Conservation (phyloP, 2,113 vertebrate species). For the Thunnus thynnus region DNA sequence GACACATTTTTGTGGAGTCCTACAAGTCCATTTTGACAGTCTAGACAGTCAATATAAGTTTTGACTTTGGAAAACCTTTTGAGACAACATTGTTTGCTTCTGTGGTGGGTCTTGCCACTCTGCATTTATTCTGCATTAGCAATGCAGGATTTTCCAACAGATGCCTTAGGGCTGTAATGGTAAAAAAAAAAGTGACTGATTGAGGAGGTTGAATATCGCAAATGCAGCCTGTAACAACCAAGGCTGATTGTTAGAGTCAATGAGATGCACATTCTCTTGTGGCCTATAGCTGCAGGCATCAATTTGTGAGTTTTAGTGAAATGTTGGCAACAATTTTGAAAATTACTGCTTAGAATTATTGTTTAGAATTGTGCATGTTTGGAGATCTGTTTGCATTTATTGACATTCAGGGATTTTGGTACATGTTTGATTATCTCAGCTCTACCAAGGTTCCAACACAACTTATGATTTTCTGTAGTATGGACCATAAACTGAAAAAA, state of each 20-base stretch:
- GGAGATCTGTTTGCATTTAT: neutral
- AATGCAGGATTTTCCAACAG: constrained; percentile 7
- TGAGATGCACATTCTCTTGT: constrained; percentile 4
- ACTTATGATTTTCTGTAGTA: neutral
- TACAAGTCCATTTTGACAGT: neutral
- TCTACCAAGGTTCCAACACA: neutral
- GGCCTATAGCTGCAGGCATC: neutral
- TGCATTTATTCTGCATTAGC: neutral
- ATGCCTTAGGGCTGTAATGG: neutral
- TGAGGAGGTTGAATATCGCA: neutral
- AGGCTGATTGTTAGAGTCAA: neutral
- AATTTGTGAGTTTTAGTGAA: neutral
- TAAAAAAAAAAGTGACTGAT: neutral
- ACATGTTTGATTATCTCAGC: neutral
- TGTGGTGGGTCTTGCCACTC: neutral
- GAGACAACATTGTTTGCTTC: constrained; percentile 8
- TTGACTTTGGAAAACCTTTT: neutral
- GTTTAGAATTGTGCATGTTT: neutral
- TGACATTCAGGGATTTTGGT: neutral
- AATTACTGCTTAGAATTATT: neutral
- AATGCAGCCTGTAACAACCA: constrained; percentile 7
- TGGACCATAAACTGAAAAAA: no score
- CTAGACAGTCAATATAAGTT: neutral
- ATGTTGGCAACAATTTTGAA: constrained; percentile 3
- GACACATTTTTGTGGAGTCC: neutral